phyloP scores from a whole-genome alignment of 2,113 vertebrate species.

The Dermatemys mawii region DNA sequence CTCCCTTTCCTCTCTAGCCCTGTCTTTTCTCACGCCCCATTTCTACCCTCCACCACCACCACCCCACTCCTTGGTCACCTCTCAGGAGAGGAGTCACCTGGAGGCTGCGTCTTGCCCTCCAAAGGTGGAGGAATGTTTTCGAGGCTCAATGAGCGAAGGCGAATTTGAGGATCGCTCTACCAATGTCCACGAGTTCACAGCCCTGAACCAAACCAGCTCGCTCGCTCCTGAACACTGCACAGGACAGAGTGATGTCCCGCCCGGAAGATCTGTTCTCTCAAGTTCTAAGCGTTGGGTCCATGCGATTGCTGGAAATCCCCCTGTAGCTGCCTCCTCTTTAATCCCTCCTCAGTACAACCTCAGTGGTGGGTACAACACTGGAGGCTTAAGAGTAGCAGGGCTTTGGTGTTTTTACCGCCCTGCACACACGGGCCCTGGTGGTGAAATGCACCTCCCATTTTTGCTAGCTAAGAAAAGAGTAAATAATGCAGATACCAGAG shows the following conservation, averaged over 20 bases:
- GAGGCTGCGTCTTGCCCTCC: not conserved
- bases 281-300: not conserved
- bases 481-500: not conserved
- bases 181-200: not conserved
- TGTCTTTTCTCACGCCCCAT: not conserved
- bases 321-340: not conserved
- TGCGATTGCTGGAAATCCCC: not conserved
- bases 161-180: not conserved
- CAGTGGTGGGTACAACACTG: not conserved
- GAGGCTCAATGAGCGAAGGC: not conserved
- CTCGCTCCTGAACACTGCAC: not conserved
- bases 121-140: not conserved
- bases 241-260: rapidly evolving
- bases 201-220: not conserved
- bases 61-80: rapidly evolving
- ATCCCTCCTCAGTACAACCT: not conserved
- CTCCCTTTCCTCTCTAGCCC: not conserved
- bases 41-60: not conserved
- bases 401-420: not conserved
- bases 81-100: not conserved
- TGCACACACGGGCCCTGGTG: not conserved
- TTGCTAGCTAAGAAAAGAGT: not conserved
- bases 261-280: not conserved
- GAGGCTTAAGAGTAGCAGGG: not conserved
- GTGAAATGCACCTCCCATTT: not conserved